Evolutionary conservation across 2,797 vertebrate species (phyloP), one percentile per base, ranked within the genome.

Genomic region (Buceros bicornis): DNA sequence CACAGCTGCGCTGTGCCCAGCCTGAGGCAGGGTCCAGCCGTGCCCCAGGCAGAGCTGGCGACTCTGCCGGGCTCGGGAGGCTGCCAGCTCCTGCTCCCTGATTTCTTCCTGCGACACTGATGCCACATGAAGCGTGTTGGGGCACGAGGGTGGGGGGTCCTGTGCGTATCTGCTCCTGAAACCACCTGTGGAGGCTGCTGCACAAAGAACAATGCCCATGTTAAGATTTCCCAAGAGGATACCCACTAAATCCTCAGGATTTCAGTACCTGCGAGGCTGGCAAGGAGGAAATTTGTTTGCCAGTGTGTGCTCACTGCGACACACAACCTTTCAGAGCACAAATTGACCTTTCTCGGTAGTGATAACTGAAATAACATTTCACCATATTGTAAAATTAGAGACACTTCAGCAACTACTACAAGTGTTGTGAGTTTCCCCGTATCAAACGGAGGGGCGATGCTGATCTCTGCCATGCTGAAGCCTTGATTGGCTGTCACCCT

Each of bases 401-500:
- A 82, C 89, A 69, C 25, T 45, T 60, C 58, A 91, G 96, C 51
- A 71, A 85, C 94, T 97, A 47, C 97, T 93, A 62, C 96, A 95
- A 91, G 91, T 74, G 92, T 77, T 96, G 95, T 79, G 97, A 96
- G 95, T 97, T 97, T 97, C 97, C 95, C 97, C 92, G 87, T 95
- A 89, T 62, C 83, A 78, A 96, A 72, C 15, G 37, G 58, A 53
- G 78, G 93, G 94, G 97, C 87, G 97, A 97, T 95, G 93, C 95
- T 96, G 98, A 97, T 98, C 98, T 98, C 87, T 13, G 90, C 93
- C 78, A 84, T 95, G 97, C 98, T 61, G 97, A 97, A 97, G 96
- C 97, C 98, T 98, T 82, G 82, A 95, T 90, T 95, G 98, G 98
- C 98, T 94, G 96, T 98, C 98, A 97, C 97, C 97, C 97, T 96